These are phyloP conservation scores for Euschistus heros DNA, from an alignment of 1,140 invertebrate genomes.

Conservation along the genomic window DNA sequence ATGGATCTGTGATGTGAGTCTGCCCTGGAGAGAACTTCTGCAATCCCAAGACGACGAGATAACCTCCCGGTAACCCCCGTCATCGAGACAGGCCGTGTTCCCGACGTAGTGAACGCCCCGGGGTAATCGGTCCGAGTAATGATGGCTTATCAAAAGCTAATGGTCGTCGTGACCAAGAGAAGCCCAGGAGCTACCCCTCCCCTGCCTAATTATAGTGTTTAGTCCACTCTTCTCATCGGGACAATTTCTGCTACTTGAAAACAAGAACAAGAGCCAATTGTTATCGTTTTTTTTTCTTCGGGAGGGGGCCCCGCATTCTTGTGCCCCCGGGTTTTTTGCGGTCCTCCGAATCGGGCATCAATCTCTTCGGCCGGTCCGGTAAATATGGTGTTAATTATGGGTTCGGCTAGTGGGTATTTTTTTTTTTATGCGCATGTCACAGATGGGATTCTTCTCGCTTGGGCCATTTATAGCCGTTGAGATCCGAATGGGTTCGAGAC, in stretches of 20 bases:
- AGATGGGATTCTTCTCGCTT: too few relatives aligned
- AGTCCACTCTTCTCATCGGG: constrained; percentile 21
- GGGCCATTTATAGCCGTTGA: too few relatives aligned
- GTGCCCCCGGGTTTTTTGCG: too few relatives aligned
- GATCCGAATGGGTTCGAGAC: too few relatives aligned
- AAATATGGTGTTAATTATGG: too few relatives aligned
- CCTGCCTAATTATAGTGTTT: constrained; percentile 26
- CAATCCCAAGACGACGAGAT: not conserved
- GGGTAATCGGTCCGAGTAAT: constrained; percentile 27
- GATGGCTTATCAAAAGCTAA: constrained; percentile 28
- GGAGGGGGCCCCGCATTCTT: not conserved
- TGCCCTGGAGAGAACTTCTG: not conserved
- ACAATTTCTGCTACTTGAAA: constrained; percentile 28
- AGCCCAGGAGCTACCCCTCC: constrained; percentile 24
- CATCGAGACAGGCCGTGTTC: not conserved
- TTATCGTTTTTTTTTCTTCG: not conserved
- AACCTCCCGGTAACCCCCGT: not conserved
- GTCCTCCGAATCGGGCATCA: too few relatives aligned
- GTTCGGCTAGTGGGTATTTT: too few relatives aligned
- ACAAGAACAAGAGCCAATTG: constrained; percentile 22
- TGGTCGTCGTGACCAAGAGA: constrained; percentile 25
- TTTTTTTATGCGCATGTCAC: too few relatives aligned
- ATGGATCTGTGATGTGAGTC: not conserved
- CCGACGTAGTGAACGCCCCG: constrained; percentile 5
- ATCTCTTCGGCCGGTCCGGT: too few relatives aligned